phyloP scores from a whole-genome alignment of 1,140 invertebrate genomes.

The Drosophila sturtevanti region DNA sequence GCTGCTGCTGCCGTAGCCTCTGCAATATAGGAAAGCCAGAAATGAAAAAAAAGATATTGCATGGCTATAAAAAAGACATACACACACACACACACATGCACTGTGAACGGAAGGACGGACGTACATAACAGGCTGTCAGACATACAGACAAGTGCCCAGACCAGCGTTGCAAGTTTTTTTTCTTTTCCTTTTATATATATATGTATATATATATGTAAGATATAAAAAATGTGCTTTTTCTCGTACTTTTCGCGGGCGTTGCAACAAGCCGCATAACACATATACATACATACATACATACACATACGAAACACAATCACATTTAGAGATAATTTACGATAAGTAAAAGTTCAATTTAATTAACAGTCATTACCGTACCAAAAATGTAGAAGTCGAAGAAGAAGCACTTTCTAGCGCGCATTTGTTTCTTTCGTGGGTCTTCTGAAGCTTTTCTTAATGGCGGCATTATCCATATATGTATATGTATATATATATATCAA shows the following conservation, averaged over 20 bases:
- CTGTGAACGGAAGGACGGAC: constrained; percentile 35
- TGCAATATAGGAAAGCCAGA: constrained; percentile 57
- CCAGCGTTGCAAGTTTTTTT: constrained; percentile 65
- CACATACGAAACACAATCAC: not conserved
- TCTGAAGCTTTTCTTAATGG: constrained; percentile 8
- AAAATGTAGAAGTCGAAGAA: not conserved
- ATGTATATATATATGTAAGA: not conserved
- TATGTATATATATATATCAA: constrained; percentile 11
- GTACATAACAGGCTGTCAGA: constrained; percentile 53
- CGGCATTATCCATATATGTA: not conserved
- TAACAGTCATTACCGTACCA: constrained; percentile 7
- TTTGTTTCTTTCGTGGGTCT: not conserved
- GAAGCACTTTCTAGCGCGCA: not conserved
- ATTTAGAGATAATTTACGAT: constrained; percentile 11
- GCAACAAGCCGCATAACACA: constrained; percentile 25
- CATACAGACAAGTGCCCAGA: constrained; percentile 59
- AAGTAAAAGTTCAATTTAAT: constrained; percentile 19
- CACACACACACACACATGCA: constrained; percentile 44
- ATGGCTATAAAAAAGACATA: constrained; percentile 60
- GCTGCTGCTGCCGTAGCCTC: constrained; percentile 19
- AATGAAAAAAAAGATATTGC: constrained; percentile 64
- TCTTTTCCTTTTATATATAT: constrained; percentile 31
- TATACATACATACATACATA: not conserved
- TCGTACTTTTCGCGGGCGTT: constrained; percentile 44
- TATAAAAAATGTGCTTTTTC: constrained; percentile 10